These are phyloP conservation scores for Pachycephala philippinensis DNA, from an alignment of 2,113 vertebrate genomes.

Conservation along the genomic window DNA sequence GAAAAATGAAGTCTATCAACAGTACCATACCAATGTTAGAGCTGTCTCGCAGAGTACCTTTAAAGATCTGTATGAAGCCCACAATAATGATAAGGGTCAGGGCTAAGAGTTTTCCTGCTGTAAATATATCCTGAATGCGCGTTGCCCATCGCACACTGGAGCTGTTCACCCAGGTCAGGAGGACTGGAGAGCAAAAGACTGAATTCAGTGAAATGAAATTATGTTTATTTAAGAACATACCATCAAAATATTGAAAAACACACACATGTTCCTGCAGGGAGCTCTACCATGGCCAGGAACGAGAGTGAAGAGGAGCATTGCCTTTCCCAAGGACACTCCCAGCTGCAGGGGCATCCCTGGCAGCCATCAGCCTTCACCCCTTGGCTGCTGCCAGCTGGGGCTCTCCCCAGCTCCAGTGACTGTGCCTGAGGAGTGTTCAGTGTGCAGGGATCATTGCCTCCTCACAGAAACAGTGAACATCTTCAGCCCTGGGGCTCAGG, in stretches of 20 bases:
- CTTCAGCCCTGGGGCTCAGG: background rate
- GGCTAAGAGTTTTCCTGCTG: constrained; percentile 91
- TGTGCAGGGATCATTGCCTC: accelerated
- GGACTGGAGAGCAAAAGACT: constrained; percentile 75
- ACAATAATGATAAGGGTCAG: constrained; percentile 90
- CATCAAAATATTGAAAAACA: background rate
- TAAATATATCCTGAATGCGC: constrained; percentile 93
- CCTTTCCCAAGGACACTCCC: background rate
- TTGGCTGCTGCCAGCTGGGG: accelerated
- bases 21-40: background rate
- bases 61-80: constrained; percentile 91
- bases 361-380: background rate
- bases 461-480: accelerated
- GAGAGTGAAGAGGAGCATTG: background rate
- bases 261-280: accelerated
- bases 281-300: accelerated
- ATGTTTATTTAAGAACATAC: background rate
- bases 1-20: background rate
- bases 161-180: constrained; percentile 97
- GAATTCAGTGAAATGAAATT: background rate
- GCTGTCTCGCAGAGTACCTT: constrained; percentile 74
- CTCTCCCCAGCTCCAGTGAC: background rate
- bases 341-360: background rate
- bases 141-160: constrained; percentile 94
- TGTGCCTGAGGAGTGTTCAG: background rate